A percentile compares a stretch with the other conserved stretches of the same genome.
Evolutionary conservation across 37 sponge, comb jelly and placozoan species (phyloP).

Genomic region (Ephydatia muelleri): DNA sequence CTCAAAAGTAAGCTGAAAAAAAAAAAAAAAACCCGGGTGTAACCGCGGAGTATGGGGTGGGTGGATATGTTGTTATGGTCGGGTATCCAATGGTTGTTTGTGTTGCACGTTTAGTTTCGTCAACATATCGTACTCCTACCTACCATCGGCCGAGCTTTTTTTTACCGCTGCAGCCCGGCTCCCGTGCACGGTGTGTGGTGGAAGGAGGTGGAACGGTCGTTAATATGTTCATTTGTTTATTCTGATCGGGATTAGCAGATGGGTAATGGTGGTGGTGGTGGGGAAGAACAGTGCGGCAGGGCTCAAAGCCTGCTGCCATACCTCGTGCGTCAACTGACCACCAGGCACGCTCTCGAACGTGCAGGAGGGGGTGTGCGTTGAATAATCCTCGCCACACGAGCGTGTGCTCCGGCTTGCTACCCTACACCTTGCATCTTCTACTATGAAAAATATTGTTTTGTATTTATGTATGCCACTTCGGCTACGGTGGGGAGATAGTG

Average conservation of each 20-base stretch:
- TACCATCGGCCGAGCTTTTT: neutral
- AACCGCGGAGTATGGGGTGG: neutral
- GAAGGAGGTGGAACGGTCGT: neutral
- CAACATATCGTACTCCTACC: neutral
- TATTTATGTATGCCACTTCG: neutral
- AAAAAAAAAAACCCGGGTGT: neutral
- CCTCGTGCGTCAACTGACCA: too few relatives aligned
- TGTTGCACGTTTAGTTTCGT: neutral
- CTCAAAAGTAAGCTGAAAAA: neutral
- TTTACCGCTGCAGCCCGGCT: neutral
- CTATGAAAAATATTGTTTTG: too few relatives aligned
- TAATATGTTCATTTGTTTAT: too few relatives aligned
- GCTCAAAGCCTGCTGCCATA: too few relatives aligned
- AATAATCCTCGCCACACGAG: neutral
- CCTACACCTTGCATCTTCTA: neutral
- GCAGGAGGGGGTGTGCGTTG: too few relatives aligned
- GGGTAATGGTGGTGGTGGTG: too few relatives aligned
- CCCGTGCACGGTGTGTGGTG: neutral
- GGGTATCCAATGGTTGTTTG: conserved; percentile 1
- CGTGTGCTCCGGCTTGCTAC: too few relatives aligned
- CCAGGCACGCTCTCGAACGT: too few relatives aligned
- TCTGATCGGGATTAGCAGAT: too few relatives aligned
- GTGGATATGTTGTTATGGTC: neutral
- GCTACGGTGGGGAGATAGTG: neutral
- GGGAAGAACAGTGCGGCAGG: too few relatives aligned